phyloP scores from a whole-genome alignment of 35 echinoderm and acorn worm species.

The Anneissia japonica region DNA sequence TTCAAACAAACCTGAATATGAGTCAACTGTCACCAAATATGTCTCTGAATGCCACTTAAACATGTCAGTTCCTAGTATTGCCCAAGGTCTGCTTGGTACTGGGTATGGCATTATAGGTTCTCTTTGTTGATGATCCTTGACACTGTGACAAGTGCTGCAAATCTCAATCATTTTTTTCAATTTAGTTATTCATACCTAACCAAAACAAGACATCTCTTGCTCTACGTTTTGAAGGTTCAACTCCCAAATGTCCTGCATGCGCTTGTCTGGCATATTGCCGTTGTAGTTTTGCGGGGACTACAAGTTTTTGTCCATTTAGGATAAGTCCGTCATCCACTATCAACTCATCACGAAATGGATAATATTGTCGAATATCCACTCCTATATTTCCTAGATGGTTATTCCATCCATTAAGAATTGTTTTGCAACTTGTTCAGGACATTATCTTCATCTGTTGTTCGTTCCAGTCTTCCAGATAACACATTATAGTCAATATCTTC shows the following conservation, averaged over 20 bases:
- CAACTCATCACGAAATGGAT: background rate
- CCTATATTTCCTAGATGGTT: background rate
- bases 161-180: background rate
- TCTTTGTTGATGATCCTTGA: background rate
- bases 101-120: background rate
- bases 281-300: background rate
- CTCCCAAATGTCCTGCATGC: slow-evolving; percentile 10
- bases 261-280: background rate
- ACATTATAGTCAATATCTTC: no score
- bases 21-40: slow-evolving; percentile 26
- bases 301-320: background rate
- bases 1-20: slow-evolving; percentile 30
- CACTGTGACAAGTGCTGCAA: background rate
- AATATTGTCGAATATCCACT: background rate
- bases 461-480: background rate
- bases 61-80: slow-evolving; percentile 24
- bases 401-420: background rate
- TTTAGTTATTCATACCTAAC: background rate
- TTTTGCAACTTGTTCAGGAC: no score
- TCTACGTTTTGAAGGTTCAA: slow-evolving; percentile 13
- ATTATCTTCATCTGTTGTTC: background rate
- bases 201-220: slow-evolving; percentile 11
- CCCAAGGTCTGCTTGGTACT: background rate
- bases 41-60: slow-evolving; percentile 32
- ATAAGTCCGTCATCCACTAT: background rate